Evolutionary conservation across 1,140 invertebrate species (phyloP).

Genomic region (Magallana gigas): DNA sequence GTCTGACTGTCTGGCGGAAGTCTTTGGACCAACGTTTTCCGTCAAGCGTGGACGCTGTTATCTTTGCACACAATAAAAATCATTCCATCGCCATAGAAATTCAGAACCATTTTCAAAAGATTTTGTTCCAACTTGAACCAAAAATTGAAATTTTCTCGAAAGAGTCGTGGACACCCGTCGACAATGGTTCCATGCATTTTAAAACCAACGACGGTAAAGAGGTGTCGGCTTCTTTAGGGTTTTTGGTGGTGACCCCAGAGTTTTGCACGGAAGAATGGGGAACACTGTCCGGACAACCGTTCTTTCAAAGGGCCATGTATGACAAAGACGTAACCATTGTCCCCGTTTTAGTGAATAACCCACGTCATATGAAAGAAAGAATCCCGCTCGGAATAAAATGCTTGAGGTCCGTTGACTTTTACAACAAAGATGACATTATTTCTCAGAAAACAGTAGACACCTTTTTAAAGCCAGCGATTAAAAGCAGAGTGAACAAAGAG

Average conservation of each 20-base stretch:
- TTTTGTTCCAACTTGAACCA: neutral
- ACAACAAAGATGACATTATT: neutral
- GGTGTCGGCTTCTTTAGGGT: neutral
- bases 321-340: slow-evolving; percentile 3
- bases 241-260: slow-evolving; percentile 3
- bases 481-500: neutral
- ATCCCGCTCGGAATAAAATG: neutral
- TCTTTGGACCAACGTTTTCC: neutral
- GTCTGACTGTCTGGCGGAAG: neutral
- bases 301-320: neutral
- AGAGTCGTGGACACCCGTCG: neutral
- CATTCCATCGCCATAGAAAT: neutral
- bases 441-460: neutral
- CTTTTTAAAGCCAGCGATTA: neutral
- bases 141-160: neutral
- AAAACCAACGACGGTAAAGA: neutral
- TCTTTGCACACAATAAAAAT: neutral
- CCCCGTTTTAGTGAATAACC: neutral
- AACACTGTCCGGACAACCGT: neutral
- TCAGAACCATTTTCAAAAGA: neutral
- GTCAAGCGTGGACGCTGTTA: neutral
- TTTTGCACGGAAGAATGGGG: neutral
- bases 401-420: slow-evolving; percentile 5
- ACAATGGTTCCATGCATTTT: neutral
- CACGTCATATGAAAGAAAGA: neutral